Percentiles rank a stretch among this genome's conserved stretches.
Evolutionary conservation across 2,888 invertebrate species (phyloP).

Genomic region (Parnassius orleans): DNA sequence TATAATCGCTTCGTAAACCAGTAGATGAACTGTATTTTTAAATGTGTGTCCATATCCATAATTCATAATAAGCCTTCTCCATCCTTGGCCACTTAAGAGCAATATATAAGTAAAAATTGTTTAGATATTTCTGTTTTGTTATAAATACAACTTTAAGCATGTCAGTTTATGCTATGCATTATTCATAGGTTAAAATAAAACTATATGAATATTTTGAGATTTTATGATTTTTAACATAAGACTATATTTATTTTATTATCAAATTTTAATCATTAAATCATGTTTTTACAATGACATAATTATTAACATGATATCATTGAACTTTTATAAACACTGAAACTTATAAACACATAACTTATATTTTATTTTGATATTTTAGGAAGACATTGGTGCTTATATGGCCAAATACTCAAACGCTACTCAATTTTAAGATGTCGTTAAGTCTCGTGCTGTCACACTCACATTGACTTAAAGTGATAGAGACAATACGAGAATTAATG

Average conservation of each 20-base stretch:
- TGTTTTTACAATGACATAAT: conserved; percentile 10
- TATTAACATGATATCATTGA: background rate
- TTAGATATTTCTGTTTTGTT: conserved; percentile 18
- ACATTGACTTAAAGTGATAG: no score
- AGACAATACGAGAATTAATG: no score
- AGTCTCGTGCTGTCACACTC: no score
- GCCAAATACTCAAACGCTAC: no score
- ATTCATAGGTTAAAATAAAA: conserved; percentile 24
- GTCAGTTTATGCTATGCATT: conserved; percentile 16
- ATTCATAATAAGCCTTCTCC: conserved; percentile 11
- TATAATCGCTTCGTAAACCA: conserved; percentile 27
- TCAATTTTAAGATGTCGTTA: no score
- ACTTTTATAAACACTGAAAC: conserved; percentile 6
- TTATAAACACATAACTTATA: background rate
- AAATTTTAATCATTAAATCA: conserved; percentile 20
- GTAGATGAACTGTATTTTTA: conserved; percentile 24
- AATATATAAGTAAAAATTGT: conserved; percentile 10
- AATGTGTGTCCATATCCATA: conserved; percentile 24
- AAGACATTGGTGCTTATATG: conserved; percentile 46
- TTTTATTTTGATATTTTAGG: conserved; percentile 13
- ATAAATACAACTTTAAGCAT: conserved; percentile 20
- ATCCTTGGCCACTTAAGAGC: background rate
- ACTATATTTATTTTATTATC: conserved; percentile 18
- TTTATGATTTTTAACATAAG: conserved; percentile 24
- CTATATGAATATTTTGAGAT: conserved; percentile 25